phyloP scores from a whole-genome alignment of 2,797 vertebrate species.

The Notoglanidium macrostoma region DNA sequence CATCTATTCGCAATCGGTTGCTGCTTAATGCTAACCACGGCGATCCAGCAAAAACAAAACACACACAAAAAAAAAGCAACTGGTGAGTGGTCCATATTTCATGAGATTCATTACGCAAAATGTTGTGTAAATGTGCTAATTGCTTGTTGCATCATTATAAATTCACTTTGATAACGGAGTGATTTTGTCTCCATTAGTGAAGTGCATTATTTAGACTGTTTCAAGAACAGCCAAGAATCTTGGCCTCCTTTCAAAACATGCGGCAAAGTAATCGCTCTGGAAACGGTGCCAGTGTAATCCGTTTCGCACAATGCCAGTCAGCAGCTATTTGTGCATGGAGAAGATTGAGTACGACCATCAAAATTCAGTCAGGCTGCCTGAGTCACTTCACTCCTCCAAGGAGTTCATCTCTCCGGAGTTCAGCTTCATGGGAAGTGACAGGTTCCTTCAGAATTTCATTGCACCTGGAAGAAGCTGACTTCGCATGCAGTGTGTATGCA shows the following conservation, averaged over 20 bases:
- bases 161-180: conserved; percentile 62
- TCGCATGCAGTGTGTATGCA: conserved; percentile 62
- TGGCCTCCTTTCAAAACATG: conserved; percentile 52
- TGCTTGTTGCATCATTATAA: conserved; percentile 61
- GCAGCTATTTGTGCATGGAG: conserved; percentile 60
- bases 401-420: conserved; percentile 60
- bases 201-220: conserved; percentile 51
- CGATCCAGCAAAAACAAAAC: conserved; percentile 50
- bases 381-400: conserved; percentile 43
- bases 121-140: conserved; percentile 68
- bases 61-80: conserved; percentile 28
- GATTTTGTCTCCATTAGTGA: conserved; percentile 61
- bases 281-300: conserved; percentile 55
- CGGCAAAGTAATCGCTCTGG: conserved; percentile 53
- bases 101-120: conserved; percentile 70
- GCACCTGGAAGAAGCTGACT: conserved; percentile 65
- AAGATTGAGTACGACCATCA: conserved; percentile 63
- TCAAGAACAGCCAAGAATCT: conserved; percentile 52
- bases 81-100: conserved; percentile 60
- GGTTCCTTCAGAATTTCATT: conserved; percentile 64
- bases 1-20: conserved; percentile 34
- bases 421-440: conserved; percentile 65
- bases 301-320: conserved; percentile 63
- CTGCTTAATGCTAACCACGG: conserved; percentile 59
- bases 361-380: conserved; percentile 63